Conservation (phyloP, 2,113 vertebrate genomes). For the Naja naja region DNA sequence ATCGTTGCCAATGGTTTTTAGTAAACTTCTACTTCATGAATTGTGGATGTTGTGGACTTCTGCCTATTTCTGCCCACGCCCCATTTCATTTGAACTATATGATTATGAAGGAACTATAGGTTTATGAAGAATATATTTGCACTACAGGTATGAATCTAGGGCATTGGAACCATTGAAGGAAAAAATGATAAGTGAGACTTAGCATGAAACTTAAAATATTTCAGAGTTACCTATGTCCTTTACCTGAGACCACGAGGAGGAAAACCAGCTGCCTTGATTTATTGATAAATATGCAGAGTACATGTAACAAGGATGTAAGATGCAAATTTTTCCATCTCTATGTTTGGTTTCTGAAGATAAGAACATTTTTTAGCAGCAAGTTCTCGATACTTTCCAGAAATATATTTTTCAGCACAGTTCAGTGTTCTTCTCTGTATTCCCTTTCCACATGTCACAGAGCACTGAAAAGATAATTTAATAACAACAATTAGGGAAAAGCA, state of each 20-base stretch:
- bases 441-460: slow-evolving; percentile 78
- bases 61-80: neutral
- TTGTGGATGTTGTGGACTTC: neutral
- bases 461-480: slow-evolving; percentile 62
- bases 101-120: neutral
- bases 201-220: neutral
- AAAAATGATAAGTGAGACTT: neutral
- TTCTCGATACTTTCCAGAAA: slow-evolving; percentile 79
- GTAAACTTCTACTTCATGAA: neutral
- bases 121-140: neutral
- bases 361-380: slow-evolving; percentile 78
- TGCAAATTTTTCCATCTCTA: slow-evolving; percentile 75
- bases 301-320: slow-evolving; percentile 65
- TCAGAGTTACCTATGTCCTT: neutral
- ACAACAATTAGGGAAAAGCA: neutral
- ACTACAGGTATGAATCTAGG: neutral
- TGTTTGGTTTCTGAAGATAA: slow-evolving; percentile 71
- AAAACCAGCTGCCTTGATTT: slow-evolving; percentile 71
- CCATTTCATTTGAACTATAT: neutral
- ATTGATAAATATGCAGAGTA: slow-evolving; percentile 22
- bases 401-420: slow-evolving; percentile 81
- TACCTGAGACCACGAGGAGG: slow-evolving; percentile 85
- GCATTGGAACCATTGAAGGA: neutral
- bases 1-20: neutral
- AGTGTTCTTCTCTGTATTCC: slow-evolving; percentile 79